These are phyloP conservation scores for Drosophila mimica DNA, from an alignment of 2,888 invertebrate genomes.

Conservation along the genomic window DNA sequence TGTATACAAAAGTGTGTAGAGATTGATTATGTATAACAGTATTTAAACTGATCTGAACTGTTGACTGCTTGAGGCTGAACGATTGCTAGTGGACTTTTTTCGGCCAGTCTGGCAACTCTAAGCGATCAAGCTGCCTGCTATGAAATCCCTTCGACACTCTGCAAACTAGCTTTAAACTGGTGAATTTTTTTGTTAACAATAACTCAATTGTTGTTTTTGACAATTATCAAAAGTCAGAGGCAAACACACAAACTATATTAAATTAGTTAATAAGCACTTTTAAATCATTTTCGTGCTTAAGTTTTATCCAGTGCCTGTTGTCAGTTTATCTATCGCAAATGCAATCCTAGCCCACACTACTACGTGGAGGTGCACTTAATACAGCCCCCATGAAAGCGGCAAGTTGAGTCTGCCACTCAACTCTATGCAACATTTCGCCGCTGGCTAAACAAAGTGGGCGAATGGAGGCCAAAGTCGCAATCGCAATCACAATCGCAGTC, in stretches of 20 bases:
- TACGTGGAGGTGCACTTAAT: neutral
- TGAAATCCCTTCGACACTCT: neutral
- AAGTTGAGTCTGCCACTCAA: neutral
- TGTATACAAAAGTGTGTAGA: neutral
- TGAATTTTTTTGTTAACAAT: neutral
- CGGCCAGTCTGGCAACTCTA: neutral
- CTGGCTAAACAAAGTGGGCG: conserved; percentile 43
- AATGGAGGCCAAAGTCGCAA: conserved; percentile 45
- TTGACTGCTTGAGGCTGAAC: neutral
- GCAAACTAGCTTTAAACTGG: neutral
- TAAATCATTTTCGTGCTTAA: neutral
- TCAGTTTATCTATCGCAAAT: neutral
- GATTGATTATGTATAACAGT: neutral
- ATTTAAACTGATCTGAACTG: neutral
- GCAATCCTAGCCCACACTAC: conserved; percentile 28
- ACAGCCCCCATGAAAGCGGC: conserved; percentile 28
- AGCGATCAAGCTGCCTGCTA: conserved; percentile 1
- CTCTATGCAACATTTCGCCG: conserved; percentile 36
- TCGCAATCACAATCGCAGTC: conserved; percentile 13
- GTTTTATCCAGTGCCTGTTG: neutral
- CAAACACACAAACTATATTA: neutral
- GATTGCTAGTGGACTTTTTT: neutral
- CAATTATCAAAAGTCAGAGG: neutral
- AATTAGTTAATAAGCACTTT: neutral
- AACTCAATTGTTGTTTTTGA: neutral